Conservation (phyloP, 1,140 invertebrate genomes). For the Heliconius hermathena region DNA sequence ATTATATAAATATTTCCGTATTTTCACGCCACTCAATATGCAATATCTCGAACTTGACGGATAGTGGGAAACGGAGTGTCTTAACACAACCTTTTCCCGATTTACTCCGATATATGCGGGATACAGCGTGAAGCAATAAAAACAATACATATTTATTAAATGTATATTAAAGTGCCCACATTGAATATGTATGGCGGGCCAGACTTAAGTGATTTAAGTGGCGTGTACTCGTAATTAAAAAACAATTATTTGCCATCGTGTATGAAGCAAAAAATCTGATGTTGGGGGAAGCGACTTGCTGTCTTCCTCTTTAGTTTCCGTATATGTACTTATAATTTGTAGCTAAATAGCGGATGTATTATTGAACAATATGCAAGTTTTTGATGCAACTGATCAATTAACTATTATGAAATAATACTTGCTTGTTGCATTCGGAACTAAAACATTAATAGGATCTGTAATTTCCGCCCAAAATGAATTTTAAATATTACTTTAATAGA, state of each 20-base stretch:
- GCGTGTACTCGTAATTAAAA: conserved; percentile 36
- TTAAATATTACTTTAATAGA: no score
- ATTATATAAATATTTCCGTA: no score
- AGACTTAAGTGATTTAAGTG: conserved; percentile 30
- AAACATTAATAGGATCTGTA: no score
- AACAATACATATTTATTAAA: neutral
- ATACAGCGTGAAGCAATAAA: no score
- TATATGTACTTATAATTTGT: conserved; percentile 26
- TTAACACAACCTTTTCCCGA: no score
- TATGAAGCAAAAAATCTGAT: conserved; percentile 30
- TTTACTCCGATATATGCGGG: neutral
- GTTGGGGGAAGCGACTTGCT: conserved; percentile 37
- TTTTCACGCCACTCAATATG: no score
- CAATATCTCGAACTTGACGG: no score
- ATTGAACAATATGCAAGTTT: conserved; percentile 28
- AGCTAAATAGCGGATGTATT: conserved; percentile 37
- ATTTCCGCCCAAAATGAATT: no score
- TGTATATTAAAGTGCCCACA: conserved; percentile 9
- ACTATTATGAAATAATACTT: neutral
- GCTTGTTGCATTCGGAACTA: no score
- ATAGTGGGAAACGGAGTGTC: no score
- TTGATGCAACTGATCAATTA: conserved; percentile 3
- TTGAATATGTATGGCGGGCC: conserved; percentile 22
- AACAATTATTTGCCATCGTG: conserved; percentile 30
- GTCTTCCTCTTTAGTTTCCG: conserved; percentile 42